Conservation (phyloP, 2,797 vertebrate species). For the Sebastes iracundus region DNA sequence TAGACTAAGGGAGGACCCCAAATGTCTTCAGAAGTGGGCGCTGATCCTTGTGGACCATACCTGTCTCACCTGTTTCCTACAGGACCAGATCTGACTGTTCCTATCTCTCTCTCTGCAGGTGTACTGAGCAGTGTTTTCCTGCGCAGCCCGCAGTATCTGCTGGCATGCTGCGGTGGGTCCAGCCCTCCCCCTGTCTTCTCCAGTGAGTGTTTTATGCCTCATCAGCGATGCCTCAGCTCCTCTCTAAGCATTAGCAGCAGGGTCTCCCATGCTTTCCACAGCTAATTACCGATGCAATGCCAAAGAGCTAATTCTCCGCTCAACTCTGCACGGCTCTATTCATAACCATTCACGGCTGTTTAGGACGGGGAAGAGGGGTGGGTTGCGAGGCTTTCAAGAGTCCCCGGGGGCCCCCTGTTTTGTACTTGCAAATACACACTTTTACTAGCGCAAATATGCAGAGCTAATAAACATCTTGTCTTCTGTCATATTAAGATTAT, state of each 20-base stretch:
- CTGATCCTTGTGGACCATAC: not conserved
- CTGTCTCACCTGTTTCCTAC: not conserved
- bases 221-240: conserved; percentile 93
- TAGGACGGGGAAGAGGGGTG: conserved; percentile 66
- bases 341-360: conserved; percentile 91
- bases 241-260: conserved; percentile 90
- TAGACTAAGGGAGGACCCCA: not conserved
- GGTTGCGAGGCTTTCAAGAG: conserved; percentile 63
- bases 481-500: conserved; percentile 70
- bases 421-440: conserved; percentile 70
- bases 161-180: conserved; percentile 92
- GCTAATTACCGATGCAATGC: conserved; percentile 94
- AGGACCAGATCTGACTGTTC: conserved; percentile 1
- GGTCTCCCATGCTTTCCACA: conserved; percentile 91
- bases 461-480: conserved; percentile 72
- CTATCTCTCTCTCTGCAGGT: conserved; percentile 82
- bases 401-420: conserved; percentile 69
- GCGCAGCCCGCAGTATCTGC: conserved; percentile 85
- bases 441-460: conserved; percentile 68
- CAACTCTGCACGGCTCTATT: conserved; percentile 91
- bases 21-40: not conserved
- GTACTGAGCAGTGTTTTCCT: conserved; percentile 87
- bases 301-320: conserved; percentile 92
- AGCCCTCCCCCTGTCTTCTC: conserved; percentile 91
- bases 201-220: conserved; percentile 97